Evolutionary conservation across 2,888 invertebrate genomes (phyloP).

Genomic region (Electrophaes corylata): DNA sequence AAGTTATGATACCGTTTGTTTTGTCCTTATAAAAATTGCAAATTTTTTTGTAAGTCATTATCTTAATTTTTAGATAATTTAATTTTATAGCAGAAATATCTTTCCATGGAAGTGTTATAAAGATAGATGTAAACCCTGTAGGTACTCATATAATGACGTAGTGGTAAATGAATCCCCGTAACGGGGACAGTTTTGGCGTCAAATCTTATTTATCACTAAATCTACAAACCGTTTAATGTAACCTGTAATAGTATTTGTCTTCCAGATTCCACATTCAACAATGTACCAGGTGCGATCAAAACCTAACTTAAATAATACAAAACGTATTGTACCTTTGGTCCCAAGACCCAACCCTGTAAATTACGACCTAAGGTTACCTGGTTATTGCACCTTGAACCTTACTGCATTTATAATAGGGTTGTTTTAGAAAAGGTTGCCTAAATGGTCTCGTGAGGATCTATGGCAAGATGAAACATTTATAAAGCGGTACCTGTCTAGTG

Average conservation of each 20-base stretch:
- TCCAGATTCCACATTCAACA: slow-evolving; percentile 5
- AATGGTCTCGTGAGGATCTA: slow-evolving; percentile 26
- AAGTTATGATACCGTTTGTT: too few species aligned
- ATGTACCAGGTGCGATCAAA: slow-evolving; percentile 28
- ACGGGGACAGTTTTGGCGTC: not conserved
- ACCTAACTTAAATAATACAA: slow-evolving; percentile 31
- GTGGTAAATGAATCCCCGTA: not conserved
- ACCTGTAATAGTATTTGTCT: not conserved
- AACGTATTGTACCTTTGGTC: slow-evolving; percentile 24
- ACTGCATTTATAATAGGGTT: slow-evolving; percentile 26
- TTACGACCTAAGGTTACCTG: slow-evolving; percentile 16
- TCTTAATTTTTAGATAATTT: too few species aligned
- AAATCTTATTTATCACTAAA: not conserved
- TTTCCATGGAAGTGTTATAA: too few species aligned
- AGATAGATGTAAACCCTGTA: too few species aligned
- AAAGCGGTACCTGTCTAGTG: slow-evolving; percentile 30
- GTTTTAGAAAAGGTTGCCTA: slow-evolving; percentile 12
- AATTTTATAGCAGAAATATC: too few species aligned
- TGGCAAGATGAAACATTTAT: slow-evolving; percentile 42
- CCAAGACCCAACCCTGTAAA: slow-evolving; percentile 13
- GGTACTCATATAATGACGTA: too few species aligned
- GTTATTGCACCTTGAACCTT: slow-evolving; percentile 23
- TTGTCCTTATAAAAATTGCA: too few species aligned
- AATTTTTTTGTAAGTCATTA: too few species aligned
- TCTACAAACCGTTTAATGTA: not conserved